Evolutionary conservation across 2,888 invertebrate genomes (phyloP).

Genomic region (Scelioninae gen. 1): DNA sequence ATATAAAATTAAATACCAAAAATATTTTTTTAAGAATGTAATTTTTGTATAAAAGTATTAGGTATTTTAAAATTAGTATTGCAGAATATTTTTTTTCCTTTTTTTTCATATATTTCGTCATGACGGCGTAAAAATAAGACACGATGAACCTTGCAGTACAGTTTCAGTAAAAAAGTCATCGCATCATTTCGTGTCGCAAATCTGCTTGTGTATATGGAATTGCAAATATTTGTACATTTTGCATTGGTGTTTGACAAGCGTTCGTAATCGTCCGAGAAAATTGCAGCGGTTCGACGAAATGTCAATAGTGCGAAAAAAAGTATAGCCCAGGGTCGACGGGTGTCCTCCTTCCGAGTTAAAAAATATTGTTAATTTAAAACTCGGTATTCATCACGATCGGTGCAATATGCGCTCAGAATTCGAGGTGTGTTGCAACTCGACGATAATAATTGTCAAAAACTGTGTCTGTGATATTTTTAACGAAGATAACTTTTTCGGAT

Average conservation of each 20-base stretch:
- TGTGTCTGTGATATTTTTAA: slow-evolving; percentile 17
- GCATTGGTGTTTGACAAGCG: slow-evolving; percentile 57
- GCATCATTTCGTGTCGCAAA: slow-evolving; percentile 42
- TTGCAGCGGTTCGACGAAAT: slow-evolving; percentile 57
- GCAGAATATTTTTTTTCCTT: too few relatives aligned
- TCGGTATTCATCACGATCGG: not conserved
- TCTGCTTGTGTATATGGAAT: slow-evolving; percentile 28
- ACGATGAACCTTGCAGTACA: too few relatives aligned
- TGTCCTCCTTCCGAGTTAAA: slow-evolving; percentile 43
- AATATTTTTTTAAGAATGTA: too few relatives aligned
- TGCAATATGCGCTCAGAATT: not conserved
- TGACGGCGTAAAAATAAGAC: too few relatives aligned
- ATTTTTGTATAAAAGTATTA: too few relatives aligned
- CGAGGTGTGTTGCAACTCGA: not conserved
- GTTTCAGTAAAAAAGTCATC: slow-evolving; percentile 44
- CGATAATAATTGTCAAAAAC: not conserved
- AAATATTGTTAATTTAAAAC: slow-evolving; percentile 19
- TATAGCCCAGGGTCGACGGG: slow-evolving; percentile 39
- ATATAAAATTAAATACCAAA: too few relatives aligned
- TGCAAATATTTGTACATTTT: slow-evolving; percentile 60
- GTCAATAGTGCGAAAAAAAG: slow-evolving; percentile 61
- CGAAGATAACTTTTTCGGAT: slow-evolving; percentile 10
- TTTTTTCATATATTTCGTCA: too few relatives aligned
- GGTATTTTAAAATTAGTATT: too few relatives aligned
- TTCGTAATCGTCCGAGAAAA: slow-evolving; percentile 57